phyloP scores from a whole-genome alignment of 2,113 vertebrate genomes.

The Myotis davidii region DNA sequence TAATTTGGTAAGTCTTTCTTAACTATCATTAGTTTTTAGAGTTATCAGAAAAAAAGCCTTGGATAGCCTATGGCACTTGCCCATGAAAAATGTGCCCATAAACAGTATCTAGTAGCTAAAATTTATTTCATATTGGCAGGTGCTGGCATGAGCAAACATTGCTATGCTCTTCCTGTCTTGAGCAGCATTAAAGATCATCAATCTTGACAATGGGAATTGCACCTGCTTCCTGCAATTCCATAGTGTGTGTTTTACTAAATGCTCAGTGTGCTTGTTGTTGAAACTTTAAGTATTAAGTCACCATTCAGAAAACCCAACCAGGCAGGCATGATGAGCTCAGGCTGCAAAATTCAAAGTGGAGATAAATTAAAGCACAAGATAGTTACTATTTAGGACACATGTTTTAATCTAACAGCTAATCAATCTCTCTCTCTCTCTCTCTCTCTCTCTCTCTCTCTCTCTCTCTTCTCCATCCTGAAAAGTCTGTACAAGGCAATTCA shows the following conservation, averaged over 20 bases:
- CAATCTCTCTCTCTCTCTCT: not conserved
- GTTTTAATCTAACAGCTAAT: not conserved
- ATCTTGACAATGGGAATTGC: not conserved
- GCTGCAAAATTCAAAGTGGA: not conserved
- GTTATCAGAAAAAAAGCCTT: not conserved
- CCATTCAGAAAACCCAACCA: not conserved
- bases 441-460: not conserved
- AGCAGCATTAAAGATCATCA: not conserved
- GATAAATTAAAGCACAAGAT: not conserved
- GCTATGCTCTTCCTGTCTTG: not conserved
- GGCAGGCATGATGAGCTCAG: not conserved
- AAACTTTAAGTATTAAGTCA: not conserved
- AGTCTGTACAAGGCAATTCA: not conserved
- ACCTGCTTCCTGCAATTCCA: not conserved
- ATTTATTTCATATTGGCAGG: constrained; percentile 40
- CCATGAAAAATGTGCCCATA: not conserved
- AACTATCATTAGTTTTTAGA: not conserved
- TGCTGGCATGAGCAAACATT: not conserved
- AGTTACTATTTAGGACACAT: not conserved
- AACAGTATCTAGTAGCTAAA: not conserved
- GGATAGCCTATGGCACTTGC: not conserved
- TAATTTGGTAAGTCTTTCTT: not conserved
- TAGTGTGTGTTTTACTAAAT: not conserved
- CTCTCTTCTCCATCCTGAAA: not conserved
- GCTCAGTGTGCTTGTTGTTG: not conserved